Conservation (phyloP, 2,888 invertebrate genomes). For the Trichogramma evanescens region DNA sequence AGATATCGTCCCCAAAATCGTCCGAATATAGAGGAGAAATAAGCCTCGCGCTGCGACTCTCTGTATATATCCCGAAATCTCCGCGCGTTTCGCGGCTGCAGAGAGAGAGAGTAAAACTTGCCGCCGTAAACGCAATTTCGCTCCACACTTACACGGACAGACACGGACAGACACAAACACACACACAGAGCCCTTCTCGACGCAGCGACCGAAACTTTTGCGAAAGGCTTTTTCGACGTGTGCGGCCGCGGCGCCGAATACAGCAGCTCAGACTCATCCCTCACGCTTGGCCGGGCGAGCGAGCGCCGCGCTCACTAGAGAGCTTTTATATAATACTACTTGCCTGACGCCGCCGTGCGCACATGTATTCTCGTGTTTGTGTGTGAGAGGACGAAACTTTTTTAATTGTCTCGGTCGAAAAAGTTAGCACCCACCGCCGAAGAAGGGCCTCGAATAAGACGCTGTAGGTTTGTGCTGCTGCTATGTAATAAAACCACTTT, state of each 20-base stretch:
- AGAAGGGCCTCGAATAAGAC: neutral
- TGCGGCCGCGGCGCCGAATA: neutral
- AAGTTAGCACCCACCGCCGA: slow-evolving; percentile 1
- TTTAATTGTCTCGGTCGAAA: slow-evolving; percentile 16
- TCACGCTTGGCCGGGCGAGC: neutral
- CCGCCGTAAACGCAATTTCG: slow-evolving; percentile 11
- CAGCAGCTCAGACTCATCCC: slow-evolving; percentile 9
- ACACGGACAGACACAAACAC: too few species aligned
- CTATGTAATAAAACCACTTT: too few species aligned
- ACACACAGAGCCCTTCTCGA: neutral
- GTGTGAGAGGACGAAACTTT: slow-evolving; percentile 6
- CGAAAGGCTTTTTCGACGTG: slow-evolving; percentile 7
- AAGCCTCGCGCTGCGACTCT: neutral
- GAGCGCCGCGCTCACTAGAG: neutral
- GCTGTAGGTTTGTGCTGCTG: too few species aligned
- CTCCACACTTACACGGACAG: neutral
- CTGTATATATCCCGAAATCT: slow-evolving; percentile 1
- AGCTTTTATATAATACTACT: slow-evolving; percentile 4
- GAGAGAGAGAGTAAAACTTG: neutral
- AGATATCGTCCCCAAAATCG: too few species aligned
- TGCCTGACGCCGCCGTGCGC: too few species aligned
- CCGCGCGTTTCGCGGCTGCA: neutral
- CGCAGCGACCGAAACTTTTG: slow-evolving; percentile 8
- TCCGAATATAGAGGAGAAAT: too few species aligned
- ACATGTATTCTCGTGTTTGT: neutral